Conservation (phyloP, 2,888 invertebrate genomes). For the Carcina quercana region DNA sequence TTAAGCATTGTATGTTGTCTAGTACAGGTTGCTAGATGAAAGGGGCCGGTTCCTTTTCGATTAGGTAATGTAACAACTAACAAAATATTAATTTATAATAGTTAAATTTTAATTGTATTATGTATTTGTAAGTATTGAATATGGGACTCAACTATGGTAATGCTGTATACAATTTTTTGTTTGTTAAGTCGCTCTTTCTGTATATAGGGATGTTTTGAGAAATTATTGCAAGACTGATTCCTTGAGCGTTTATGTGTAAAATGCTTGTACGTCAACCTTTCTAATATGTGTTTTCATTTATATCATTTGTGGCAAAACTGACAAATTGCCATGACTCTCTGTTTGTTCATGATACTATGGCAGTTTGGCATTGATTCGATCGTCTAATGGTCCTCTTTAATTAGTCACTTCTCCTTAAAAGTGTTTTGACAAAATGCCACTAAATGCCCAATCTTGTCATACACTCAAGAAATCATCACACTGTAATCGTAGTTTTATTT, state of each 20-base stretch:
- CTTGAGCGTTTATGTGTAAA: constrained; percentile 42
- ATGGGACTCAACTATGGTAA: constrained; percentile 71
- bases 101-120: constrained; percentile 47
- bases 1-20: constrained; percentile 30
- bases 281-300: no score
- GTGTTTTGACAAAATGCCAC: constrained; percentile 40
- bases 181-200: constrained; percentile 48
- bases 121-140: constrained; percentile 52
- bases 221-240: constrained; percentile 61
- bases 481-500: constrained; percentile 50
- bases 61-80: constrained; percentile 25
- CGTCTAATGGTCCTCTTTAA: constrained; percentile 1
- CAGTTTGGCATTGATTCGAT: no score
- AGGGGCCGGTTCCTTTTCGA: constrained; percentile 55
- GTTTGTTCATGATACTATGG: no score
- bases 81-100: constrained; percentile 44
- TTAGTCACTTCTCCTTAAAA: constrained; percentile 15
- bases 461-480: constrained; percentile 61
- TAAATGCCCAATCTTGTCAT: constrained; percentile 68
- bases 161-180: constrained; percentile 41
- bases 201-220: constrained; percentile 54
- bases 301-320: no score
- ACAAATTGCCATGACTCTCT: no score
- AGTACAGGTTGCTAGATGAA: constrained; percentile 52
- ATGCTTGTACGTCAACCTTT: no score